Evolutionary conservation across 2,888 invertebrate species (phyloP).

Genomic region (Bombylius discolor): DNA sequence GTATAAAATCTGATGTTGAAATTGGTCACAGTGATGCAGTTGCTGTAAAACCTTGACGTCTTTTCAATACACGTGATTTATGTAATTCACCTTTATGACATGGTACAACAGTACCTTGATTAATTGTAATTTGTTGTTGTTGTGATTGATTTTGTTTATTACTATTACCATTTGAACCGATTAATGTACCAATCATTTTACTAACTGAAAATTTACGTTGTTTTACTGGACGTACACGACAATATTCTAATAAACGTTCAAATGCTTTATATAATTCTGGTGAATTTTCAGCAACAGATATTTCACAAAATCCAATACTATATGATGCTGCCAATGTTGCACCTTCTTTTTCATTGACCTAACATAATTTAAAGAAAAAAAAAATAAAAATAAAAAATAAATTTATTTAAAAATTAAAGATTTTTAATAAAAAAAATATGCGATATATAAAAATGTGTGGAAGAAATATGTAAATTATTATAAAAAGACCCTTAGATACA

Average conservation of each 20-base stretch:
- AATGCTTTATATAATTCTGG: conserved; percentile 60
- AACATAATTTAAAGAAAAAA: conserved; percentile 25
- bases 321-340: conserved; percentile 51
- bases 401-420: neutral
- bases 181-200: conserved; percentile 52
- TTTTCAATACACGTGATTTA: conserved; percentile 42
- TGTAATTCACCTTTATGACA: conserved; percentile 47
- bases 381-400: conserved; percentile 1
- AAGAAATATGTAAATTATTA: too few species aligned
- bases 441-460: too few species aligned
- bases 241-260: conserved; percentile 54
- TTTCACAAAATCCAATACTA: conserved; percentile 63
- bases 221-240: conserved; percentile 45
- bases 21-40: conserved; percentile 55
- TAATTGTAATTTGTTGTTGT: conserved; percentile 29
- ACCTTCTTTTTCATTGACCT: conserved; percentile 61
- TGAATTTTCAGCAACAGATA: conserved; percentile 69
- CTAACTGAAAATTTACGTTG: conserved; percentile 63
- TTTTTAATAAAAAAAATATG: too few species aligned
- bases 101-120: conserved; percentile 46
- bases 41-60: conserved; percentile 45
- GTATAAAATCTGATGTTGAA: neutral
- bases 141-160: conserved; percentile 9
- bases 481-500: too few species aligned
- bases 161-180: conserved; percentile 21